A percentile compares a stretch with the other conserved stretches of the same genome.
Conservation (phyloP, 2,797 vertebrate genomes). For the Megalops cyprinoides region DNA sequence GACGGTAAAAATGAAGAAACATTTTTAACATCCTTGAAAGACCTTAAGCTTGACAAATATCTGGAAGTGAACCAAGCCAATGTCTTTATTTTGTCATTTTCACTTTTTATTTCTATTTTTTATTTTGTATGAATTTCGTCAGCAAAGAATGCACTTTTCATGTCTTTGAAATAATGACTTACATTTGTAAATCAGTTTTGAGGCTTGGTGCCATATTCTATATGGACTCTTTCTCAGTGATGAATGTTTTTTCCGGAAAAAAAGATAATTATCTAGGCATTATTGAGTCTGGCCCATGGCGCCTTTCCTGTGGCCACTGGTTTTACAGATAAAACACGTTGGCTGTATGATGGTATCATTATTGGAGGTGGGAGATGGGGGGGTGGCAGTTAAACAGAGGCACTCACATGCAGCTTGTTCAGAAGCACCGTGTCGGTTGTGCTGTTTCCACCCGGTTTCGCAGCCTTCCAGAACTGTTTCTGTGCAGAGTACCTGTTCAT, state of each 20-base stretch:
- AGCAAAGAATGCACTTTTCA: background rate
- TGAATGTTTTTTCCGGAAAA: background rate
- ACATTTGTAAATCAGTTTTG: background rate
- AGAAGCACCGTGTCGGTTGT: slow-evolving; percentile 93
- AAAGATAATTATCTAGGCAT: background rate
- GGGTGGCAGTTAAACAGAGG: background rate
- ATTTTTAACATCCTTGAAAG: no score
- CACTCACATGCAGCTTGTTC: slow-evolving; percentile 90
- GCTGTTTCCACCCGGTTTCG: slow-evolving; percentile 93
- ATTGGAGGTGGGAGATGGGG: background rate
- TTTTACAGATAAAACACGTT: background rate
- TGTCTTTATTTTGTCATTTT: no score
- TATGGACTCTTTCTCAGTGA: background rate
- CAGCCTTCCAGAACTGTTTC: slow-evolving; percentile 99
- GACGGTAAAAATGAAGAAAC: no score
- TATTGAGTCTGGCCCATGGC: background rate
- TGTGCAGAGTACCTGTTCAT: slow-evolving; percentile 98
- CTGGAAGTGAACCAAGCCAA: no score
- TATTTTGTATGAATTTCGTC: no score
- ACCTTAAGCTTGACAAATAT: no score
- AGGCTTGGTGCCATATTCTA: background rate
- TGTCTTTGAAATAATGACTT: background rate
- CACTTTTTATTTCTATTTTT: no score
- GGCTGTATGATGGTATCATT: background rate
- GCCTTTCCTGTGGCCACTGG: background rate